These are phyloP conservation scores for Cheilosia vulpina DNA, from an alignment of 2,888 invertebrate species.

Conservation along the genomic window DNA sequence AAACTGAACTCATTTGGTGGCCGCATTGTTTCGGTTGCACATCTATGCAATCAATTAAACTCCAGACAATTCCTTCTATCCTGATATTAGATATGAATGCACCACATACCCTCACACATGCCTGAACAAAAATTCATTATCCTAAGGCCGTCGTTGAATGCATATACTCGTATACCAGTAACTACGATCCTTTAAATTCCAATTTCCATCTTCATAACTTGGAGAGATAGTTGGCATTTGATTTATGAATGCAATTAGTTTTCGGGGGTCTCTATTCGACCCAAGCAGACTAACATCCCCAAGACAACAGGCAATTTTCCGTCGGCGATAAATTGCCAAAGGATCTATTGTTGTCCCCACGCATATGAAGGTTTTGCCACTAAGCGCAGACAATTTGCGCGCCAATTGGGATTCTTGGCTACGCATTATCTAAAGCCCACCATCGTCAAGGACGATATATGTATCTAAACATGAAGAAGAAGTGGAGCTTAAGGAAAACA, in stretches of 20 bases:
- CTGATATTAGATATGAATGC: constrained; percentile 48
- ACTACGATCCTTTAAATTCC: constrained; percentile 62
- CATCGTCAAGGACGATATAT: neutral
- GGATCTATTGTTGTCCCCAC: constrained; percentile 61
- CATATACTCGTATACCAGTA: constrained; percentile 8
- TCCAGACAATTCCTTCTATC: constrained; percentile 54
- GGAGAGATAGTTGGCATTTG: constrained; percentile 62
- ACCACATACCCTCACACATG: constrained; percentile 27
- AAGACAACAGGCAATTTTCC: constrained; percentile 51
- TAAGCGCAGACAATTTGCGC: constrained; percentile 23
- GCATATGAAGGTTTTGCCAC: constrained; percentile 27
- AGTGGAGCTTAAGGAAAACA: neutral
- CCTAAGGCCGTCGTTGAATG: constrained; percentile 3
- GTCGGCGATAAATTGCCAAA: constrained; percentile 44
- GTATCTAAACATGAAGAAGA: neutral
- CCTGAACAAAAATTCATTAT: constrained; percentile 52
- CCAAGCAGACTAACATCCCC: constrained; percentile 14
- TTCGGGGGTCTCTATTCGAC: constrained; percentile 50
- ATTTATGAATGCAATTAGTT: constrained; percentile 73
- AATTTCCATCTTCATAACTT: constrained; percentile 61
- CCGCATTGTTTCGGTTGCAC: constrained; percentile 61
- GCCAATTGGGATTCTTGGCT: constrained; percentile 15
- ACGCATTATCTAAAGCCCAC: constrained; percentile 25
- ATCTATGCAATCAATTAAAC: constrained; percentile 67
- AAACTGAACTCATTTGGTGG: constrained; percentile 62